Evolutionary conservation across 2,113 vertebrate genomes (phyloP).

Genomic region (Spizaetus ornatus): DNA sequence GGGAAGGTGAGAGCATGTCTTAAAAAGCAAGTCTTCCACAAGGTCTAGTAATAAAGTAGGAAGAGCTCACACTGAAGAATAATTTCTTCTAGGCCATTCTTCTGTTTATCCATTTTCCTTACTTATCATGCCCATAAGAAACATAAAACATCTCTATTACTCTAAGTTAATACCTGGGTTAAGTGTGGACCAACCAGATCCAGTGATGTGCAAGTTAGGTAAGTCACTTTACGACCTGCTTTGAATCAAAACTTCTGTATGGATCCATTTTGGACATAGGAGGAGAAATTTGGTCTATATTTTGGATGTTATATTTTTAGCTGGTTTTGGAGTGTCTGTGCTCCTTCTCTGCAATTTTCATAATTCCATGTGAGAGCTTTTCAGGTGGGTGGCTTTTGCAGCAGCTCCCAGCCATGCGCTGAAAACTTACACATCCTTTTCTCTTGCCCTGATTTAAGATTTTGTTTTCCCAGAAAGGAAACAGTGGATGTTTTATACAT

Average conservation of each 20-base stretch:
- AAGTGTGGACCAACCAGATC: background rate
- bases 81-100: background rate
- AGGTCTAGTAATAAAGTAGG: background rate
- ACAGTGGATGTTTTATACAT: background rate
- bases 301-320: background rate
- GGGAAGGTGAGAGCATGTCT: background rate
- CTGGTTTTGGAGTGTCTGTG: background rate
- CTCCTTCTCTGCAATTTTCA: background rate
- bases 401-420: background rate
- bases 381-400: background rate
- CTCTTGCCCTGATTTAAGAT: background rate
- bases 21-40: background rate
- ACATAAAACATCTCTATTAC: background rate
- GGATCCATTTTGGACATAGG: background rate
- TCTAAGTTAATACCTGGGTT: background rate
- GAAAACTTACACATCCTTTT: background rate
- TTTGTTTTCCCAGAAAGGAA: background rate
- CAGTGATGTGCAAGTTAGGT: background rate
- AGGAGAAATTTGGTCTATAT: background rate
- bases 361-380: background rate
- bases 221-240: background rate
- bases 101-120: background rate
- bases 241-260: background rate
- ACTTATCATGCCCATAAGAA: background rate
- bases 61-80: background rate